Conservation (phyloP, 2,113 vertebrate species). For the Microcebus griseorufus region DNA sequence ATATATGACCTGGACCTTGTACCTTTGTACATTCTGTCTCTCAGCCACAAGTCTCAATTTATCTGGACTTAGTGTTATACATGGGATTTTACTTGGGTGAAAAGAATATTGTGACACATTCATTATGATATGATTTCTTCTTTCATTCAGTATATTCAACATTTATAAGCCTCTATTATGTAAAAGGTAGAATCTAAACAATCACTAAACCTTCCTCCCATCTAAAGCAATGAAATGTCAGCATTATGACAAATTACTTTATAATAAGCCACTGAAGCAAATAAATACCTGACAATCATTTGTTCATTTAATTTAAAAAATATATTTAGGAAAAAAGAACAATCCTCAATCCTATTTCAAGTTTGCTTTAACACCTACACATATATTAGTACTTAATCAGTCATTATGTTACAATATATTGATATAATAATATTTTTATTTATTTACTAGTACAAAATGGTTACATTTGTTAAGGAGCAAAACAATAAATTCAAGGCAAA, state of each 20-base stretch:
- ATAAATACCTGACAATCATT: conserved; percentile 36
- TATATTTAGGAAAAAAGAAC: conserved; percentile 1
- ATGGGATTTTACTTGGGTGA: not conserved
- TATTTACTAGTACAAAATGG: conserved; percentile 1
- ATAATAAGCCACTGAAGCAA: conserved; percentile 54
- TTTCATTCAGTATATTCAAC: conserved; percentile 10
- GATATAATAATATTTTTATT: not conserved
- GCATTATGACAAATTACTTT: conserved; percentile 24
- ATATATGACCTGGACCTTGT: not conserved
- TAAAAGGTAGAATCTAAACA: conserved; percentile 7
- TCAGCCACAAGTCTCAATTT: not conserved
- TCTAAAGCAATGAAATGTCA: conserved; percentile 36
- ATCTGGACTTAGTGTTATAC: conserved; percentile 24
- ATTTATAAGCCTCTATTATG: not conserved
- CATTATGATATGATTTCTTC: conserved; percentile 7
- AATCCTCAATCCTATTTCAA: conserved; percentile 28
- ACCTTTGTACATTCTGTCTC: not conserved
- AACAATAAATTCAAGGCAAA: conserved; percentile 15
- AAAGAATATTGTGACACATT: not conserved
- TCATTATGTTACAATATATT: not conserved
- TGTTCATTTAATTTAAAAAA: conserved; percentile 28
- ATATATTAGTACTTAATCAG: not conserved
- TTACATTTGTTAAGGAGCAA: not conserved
- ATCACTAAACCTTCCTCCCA: not conserved
- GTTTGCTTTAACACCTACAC: not conserved